phyloP scores from a whole-genome alignment of 2,888 invertebrate genomes.

The Congeria kusceri region DNA sequence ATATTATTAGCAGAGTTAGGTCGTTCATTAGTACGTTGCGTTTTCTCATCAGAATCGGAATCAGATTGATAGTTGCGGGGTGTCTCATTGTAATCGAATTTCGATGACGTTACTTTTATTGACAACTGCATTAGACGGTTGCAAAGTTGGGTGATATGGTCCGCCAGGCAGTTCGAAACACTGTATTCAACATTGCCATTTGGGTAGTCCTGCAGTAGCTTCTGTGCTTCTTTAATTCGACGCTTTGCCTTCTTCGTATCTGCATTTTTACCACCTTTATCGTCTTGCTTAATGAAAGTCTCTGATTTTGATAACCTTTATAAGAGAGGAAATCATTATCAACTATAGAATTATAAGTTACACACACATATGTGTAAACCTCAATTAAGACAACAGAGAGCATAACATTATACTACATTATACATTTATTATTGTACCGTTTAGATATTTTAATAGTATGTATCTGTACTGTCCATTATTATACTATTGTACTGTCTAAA shows the following conservation, averaged over 20 bases:
- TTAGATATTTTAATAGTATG: too few relatives aligned
- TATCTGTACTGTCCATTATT: too few relatives aligned
- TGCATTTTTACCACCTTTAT: conserved; percentile 34
- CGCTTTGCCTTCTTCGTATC: conserved; percentile 53
- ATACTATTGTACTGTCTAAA: too few relatives aligned
- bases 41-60: conserved; percentile 17
- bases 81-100: conserved; percentile 1
- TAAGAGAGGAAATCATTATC: too few relatives aligned
- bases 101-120: background rate
- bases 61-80: conserved; percentile 13
- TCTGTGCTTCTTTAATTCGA: conserved; percentile 50
- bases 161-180: conserved; percentile 18
- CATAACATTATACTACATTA: too few relatives aligned
- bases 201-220: conserved; percentile 32
- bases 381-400: too few relatives aligned
- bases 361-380: too few relatives aligned
- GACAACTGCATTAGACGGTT: conserved; percentile 44
- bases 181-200: conserved; percentile 17
- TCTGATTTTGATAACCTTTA: conserved; percentile 56
- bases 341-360: too few relatives aligned
- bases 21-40: background rate
- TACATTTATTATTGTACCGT: too few relatives aligned
- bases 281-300: conserved; percentile 23
- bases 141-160: conserved; percentile 46
- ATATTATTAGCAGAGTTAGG: background rate